phyloP scores from a whole-genome alignment of 2,888 invertebrate genomes.

The Dorcus hopei region DNA sequence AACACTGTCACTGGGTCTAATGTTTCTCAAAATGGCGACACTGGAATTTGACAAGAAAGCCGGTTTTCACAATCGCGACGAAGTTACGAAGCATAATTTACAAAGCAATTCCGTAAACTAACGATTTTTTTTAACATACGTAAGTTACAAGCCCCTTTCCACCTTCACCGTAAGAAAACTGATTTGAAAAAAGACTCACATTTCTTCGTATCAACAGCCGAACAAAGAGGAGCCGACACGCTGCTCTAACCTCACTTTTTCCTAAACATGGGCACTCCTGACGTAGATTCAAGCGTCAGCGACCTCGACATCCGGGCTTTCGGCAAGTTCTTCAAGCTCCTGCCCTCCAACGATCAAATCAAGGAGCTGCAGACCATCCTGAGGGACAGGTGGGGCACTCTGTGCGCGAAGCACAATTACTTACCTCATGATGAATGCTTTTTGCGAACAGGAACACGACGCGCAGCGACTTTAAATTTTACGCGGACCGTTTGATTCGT shows the following conservation, averaged over 20 bases:
- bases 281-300: slow-evolving; percentile 38
- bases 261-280: slow-evolving; percentile 46
- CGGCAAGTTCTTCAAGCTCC: slow-evolving; percentile 66
- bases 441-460: slow-evolving; percentile 70
- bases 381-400: slow-evolving; percentile 70
- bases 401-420: neutral
- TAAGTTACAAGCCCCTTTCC: too few relatives aligned
- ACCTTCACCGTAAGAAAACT: too few relatives aligned
- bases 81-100: too few relatives aligned
- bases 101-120: too few relatives aligned
- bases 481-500: slow-evolving; percentile 94
- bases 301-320: slow-evolving; percentile 51
- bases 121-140: too few relatives aligned
- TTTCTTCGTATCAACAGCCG: too few relatives aligned
- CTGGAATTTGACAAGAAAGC: too few relatives aligned
- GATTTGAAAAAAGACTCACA: too few relatives aligned
- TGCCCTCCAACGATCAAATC: slow-evolving; percentile 75
- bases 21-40: too few relatives aligned
- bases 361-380: slow-evolving; percentile 84
- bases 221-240: neutral
- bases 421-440: neutral
- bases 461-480: slow-evolving; percentile 96
- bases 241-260: neutral
- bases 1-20: too few relatives aligned
- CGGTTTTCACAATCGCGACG: too few relatives aligned